Conservation (phyloP, 1,140 invertebrate genomes). For the Eumaeus atala region DNA sequence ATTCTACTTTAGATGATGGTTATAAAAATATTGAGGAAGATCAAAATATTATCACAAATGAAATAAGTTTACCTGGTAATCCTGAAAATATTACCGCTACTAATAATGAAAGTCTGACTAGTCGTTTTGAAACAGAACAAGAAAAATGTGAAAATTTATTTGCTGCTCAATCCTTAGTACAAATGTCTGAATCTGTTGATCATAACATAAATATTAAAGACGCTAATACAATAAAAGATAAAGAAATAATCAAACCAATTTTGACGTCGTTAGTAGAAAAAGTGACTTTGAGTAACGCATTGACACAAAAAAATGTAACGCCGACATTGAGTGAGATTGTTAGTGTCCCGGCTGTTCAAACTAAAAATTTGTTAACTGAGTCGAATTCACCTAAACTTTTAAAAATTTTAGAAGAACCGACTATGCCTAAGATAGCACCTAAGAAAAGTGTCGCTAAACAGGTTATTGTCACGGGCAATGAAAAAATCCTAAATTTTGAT, state of each 20-base stretch:
- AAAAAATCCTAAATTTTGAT: slow-evolving; percentile 69
- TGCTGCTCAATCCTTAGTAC: slow-evolving; percentile 66
- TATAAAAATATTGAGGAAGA: slow-evolving; percentile 10
- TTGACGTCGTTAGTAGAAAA: background rate
- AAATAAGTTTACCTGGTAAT: slow-evolving; percentile 19
- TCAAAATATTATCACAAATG: slow-evolving; percentile 19
- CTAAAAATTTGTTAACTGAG: slow-evolving; percentile 27
- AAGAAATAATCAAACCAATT: slow-evolving; percentile 1
- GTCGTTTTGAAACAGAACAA: slow-evolving; percentile 59
- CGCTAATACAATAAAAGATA: slow-evolving; percentile 13
- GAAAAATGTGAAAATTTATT: slow-evolving; percentile 68
- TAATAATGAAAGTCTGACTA: slow-evolving; percentile 36
- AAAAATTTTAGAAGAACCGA: slow-evolving; percentile 68
- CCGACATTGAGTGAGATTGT: slow-evolving; percentile 31
- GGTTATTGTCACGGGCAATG: slow-evolving; percentile 52
- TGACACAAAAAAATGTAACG: background rate
- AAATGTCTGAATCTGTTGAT: slow-evolving; percentile 67
- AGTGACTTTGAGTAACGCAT: background rate
- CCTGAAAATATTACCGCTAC: slow-evolving; percentile 21
- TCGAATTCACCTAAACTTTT: slow-evolving; percentile 61
- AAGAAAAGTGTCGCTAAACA: slow-evolving; percentile 51
- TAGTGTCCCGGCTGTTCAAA: slow-evolving; percentile 27
- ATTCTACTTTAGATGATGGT: background rate
- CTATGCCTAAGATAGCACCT: slow-evolving; percentile 38
- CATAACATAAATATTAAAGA: slow-evolving; percentile 54